Evolutionary conservation across 1,140 invertebrate species (phyloP), one percentile per base, ranked within the genome.

Genomic region (Neotoxoptera formosana): DNA sequence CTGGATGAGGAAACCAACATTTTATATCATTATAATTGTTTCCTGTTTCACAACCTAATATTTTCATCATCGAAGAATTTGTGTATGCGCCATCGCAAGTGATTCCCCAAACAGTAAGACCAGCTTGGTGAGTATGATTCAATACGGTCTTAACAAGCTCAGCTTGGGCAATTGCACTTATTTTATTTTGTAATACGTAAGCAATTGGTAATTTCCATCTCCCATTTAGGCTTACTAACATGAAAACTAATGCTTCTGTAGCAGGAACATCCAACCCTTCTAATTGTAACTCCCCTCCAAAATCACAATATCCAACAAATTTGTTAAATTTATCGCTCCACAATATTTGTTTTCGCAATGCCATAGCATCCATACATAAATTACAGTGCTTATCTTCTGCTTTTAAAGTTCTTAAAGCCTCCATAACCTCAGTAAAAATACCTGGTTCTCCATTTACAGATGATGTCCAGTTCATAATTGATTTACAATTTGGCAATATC

Each of bases 1-100:
- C 14, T 34, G 86, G 47, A 88, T 88, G 86, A 88, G n/a, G 20
- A 51, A 87, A 87, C 84, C 84, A 87, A 87, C 9, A 87, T 87
- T 87, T n/a, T 48, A 87, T 48, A 0, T 48, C 84, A 48, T 87
- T 14, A 87, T n/a, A n/a, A 48, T 30, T 87, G 11, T 87, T n/a
- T 21, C 25, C 9, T 48, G 25, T 48, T 51, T 87, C 84, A 87
- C 84, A 87, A 87, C 47, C 84, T 51, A 87, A 87, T 48, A 87
- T 87, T 48, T 87, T 48, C 25, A 87, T 87, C 6, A 11, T 87
- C 20, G 45, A 47, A 17, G 7, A 87, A 87, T 87, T 87, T n/a
- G 25, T 87, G n/a, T 87, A 48, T 20, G 11, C 30, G 6, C 84
- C 84, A n/a, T 87, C 84, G n/a, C 84, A 87, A 17, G 84, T 87